Percentiles rank a stretch among this genome's conserved stretches.
These are phyloP conservation scores for Ceratina japonica DNA, from an alignment of 1,140 invertebrate genomes.

Conservation along the genomic window DNA sequence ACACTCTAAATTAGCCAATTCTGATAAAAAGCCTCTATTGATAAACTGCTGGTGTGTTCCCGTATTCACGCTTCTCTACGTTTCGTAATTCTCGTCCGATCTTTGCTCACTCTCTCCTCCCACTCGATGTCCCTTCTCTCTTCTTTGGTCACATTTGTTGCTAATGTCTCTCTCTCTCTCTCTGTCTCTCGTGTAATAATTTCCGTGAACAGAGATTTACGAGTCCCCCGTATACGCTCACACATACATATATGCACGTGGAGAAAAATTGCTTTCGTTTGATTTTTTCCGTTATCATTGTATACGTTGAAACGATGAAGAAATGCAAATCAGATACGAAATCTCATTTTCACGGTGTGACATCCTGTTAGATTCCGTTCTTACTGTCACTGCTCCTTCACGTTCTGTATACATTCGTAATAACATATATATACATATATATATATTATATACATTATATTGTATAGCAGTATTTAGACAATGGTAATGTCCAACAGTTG, in stretches of 20 bases:
- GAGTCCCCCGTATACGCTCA: background rate
- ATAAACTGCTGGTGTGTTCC: conserved; percentile 69
- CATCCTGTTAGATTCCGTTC: conserved; percentile 13
- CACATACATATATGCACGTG: background rate
- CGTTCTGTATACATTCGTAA: conserved; percentile 62
- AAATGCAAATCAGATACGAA: background rate
- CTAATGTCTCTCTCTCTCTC: background rate
- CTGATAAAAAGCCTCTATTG: conserved; percentile 56
- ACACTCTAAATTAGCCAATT: conserved; percentile 62
- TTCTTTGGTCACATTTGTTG: conserved; percentile 47
- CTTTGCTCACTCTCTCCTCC: conserved; percentile 41
- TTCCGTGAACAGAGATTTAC: conserved; percentile 41
- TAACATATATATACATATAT: conserved; percentile 1
- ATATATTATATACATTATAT: conserved; percentile 23
- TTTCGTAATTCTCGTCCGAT: conserved; percentile 54
- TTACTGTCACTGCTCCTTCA: conserved; percentile 40
- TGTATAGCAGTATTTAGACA: conserved; percentile 77
- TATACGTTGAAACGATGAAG: background rate
- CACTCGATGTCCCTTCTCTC: conserved; percentile 43
- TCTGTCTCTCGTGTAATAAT: background rate
- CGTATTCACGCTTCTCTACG: conserved; percentile 63
- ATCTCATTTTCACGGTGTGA: conserved; percentile 35
- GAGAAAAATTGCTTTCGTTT: background rate
- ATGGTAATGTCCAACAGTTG: conserved; percentile 80
- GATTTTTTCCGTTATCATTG: background rate